phyloP scores from a whole-genome alignment of 2,113 vertebrate species.

The Actenoides hombroni region DNA sequence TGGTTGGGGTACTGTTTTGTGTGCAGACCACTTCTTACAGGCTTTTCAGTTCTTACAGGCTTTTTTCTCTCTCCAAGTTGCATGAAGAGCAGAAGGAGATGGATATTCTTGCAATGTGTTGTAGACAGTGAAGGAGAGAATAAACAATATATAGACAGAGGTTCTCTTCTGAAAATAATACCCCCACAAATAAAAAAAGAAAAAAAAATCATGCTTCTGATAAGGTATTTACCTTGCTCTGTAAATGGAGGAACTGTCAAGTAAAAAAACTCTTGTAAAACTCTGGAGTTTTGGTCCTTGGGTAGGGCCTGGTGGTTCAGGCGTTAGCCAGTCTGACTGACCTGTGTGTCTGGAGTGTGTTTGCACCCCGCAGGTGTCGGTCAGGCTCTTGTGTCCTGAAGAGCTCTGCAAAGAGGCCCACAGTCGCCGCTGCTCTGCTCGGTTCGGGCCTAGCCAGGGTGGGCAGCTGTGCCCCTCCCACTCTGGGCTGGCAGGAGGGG shows the following conservation, averaged over 20 bases:
- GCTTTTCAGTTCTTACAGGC: not conserved
- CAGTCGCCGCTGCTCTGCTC: accelerated
- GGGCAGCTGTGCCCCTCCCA: not conserved
- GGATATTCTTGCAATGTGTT: not conserved
- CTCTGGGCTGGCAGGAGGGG: not conserved
- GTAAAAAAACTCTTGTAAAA: not conserved
- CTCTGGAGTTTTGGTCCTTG: not conserved
- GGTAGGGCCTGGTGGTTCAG: not conserved
- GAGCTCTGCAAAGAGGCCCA: not conserved
- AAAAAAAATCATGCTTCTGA: not conserved
- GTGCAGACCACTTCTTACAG: not conserved
- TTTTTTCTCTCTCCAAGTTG: not conserved
- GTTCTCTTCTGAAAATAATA: not conserved
- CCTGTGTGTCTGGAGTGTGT: not conserved
- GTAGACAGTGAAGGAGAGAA: not conserved
- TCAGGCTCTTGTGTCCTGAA: not conserved
- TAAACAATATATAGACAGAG: not conserved
- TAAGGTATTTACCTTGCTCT: not conserved
- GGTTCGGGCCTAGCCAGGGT: not conserved
- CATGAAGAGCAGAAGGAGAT: not conserved
- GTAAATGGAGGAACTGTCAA: not conserved
- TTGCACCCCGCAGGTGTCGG: accelerated
- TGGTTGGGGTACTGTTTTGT: not conserved
- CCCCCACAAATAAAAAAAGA: not conserved
- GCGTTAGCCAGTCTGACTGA: not conserved